Conservation (phyloP, 2,888 invertebrate species). For the Cylloceria caligata region DNA sequence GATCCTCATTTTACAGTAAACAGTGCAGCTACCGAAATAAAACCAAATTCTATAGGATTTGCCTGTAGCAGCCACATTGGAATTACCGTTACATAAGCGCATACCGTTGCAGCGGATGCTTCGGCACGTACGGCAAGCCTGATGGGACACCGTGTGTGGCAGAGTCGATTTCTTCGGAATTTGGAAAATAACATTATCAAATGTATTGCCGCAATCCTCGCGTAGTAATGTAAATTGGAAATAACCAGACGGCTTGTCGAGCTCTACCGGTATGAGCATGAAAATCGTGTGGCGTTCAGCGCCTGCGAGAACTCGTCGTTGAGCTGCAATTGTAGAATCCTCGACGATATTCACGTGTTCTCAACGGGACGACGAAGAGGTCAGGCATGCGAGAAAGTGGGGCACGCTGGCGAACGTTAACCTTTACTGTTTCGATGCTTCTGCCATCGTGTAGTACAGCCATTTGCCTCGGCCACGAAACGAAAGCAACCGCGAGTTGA, state of each 20-base stretch:
- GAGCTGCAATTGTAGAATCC: conserved; percentile 15
- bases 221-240: conserved; percentile 7
- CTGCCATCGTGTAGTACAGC: conserved; percentile 39
- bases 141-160: neutral
- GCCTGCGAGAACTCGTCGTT: neutral
- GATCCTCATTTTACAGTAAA: no score
- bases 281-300: conserved; percentile 17
- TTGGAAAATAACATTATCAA: conserved; percentile 21
- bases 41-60: conserved; percentile 14
- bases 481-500: conserved; percentile 5
- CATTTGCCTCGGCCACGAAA: conserved; percentile 7
- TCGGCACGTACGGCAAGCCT: neutral
- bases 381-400: conserved; percentile 77
- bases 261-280: neutral
- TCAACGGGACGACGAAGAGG: conserved; percentile 71
- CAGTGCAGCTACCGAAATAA: neutral
- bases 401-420: conserved; percentile 75
- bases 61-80: neutral
- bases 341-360: conserved; percentile 34
- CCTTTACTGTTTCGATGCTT: conserved; percentile 72
- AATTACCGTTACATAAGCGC: neutral
- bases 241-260: conserved; percentile 41
- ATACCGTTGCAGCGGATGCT: neutral
- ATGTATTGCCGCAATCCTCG: conserved; percentile 33
- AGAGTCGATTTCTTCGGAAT: neutral